These are phyloP conservation scores for Dorcus parallelipipedus DNA, from an alignment of 2,888 invertebrate genomes.

Conservation along the genomic window DNA sequence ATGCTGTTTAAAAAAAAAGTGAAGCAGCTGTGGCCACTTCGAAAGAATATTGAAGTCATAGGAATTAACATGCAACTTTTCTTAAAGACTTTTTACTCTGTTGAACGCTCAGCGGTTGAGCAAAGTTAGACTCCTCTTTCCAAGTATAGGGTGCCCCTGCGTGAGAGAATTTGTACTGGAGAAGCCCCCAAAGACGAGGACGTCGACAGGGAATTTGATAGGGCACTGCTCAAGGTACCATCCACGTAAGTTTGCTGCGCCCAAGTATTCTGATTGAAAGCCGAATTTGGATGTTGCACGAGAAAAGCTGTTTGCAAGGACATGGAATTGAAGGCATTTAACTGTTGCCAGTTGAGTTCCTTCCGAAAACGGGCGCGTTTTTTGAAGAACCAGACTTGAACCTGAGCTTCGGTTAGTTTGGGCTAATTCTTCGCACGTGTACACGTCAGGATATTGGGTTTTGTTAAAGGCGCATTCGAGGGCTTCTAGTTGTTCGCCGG, in stretches of 20 bases:
- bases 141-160: slow-evolving; percentile 11
- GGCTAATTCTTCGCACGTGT: slow-evolving; percentile 72
- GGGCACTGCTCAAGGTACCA: slow-evolving; percentile 12
- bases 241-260: slow-evolving; percentile 43
- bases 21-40: too few species aligned
- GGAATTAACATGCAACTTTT: too few species aligned
- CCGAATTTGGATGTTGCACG: slow-evolving; percentile 41
- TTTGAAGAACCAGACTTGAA: slow-evolving; percentile 69
- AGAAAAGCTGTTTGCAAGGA: slow-evolving; percentile 51
- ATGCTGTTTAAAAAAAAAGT: too few species aligned
- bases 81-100: too few species aligned
- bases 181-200: slow-evolving; percentile 21
- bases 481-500: slow-evolving; percentile 69
- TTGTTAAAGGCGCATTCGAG: slow-evolving; percentile 69
- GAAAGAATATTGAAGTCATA: too few species aligned
- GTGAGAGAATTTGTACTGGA: slow-evolving; percentile 31
- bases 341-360: slow-evolving; percentile 78
- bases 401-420: slow-evolving; percentile 55
- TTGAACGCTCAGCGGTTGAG: too few species aligned
- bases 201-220: slow-evolving; percentile 17
- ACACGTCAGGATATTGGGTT: slow-evolving; percentile 74
- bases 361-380: slow-evolving; percentile 70
- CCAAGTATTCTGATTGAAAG: slow-evolving; percentile 44
- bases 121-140: too few species aligned
- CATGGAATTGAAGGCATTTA: slow-evolving; percentile 78